These are phyloP conservation scores for Acanthosepion esculentum DNA, from an alignment of 2,888 invertebrate species.

Conservation along the genomic window DNA sequence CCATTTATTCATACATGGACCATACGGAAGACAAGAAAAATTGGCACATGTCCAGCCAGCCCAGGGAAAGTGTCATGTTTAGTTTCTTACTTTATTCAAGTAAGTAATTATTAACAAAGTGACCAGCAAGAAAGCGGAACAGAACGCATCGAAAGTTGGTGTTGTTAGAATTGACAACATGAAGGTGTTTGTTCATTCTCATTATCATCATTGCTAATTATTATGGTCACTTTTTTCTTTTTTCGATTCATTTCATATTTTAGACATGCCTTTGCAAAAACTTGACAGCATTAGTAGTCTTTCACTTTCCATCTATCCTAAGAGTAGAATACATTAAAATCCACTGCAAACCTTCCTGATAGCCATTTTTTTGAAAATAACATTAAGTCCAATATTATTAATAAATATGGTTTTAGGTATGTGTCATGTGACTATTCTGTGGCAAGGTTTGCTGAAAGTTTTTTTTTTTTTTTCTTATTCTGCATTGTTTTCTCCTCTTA, in stretches of 20 bases:
- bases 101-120: neutral
- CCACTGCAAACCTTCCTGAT: neutral
- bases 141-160: neutral
- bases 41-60: neutral
- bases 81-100: neutral
- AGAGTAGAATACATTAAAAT: neutral
- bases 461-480: no score
- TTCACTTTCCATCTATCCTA: neutral
- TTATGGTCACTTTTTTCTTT: neutral
- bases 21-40: neutral
- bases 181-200: neutral
- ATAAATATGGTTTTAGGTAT: neutral
- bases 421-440: neutral
- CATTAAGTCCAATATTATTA: neutral
- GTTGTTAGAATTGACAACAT: neutral
- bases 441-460: neutral
- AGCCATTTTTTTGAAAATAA: neutral
- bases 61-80: neutral
- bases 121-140: conserved; percentile 33
- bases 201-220: neutral
- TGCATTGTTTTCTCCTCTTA: neutral
- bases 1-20: neutral
- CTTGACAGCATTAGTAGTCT: neutral
- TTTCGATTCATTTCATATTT: conserved; percentile 2
- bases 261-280: neutral